Evolutionary conservation across 2,797 vertebrate species (phyloP).

Genomic region (Anguilla megastoma): DNA sequence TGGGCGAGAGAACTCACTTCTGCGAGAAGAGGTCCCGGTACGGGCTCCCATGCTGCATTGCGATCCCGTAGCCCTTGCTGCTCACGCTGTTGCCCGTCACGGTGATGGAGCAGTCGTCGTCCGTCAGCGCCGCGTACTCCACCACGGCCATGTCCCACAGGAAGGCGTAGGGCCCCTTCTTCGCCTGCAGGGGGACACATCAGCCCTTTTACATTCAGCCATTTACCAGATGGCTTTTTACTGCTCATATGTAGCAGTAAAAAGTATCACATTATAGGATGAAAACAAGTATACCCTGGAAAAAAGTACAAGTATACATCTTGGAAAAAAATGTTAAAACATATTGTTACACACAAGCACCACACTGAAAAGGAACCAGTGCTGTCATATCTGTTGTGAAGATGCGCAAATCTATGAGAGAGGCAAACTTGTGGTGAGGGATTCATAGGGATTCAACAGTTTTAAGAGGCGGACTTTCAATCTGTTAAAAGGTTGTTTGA

Average conservation of each 20-base stretch:
- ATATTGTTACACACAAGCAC: not conserved
- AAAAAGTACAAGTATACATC: no score
- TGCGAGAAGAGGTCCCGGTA: slow-evolving; percentile 87
- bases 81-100: slow-evolving; percentile 82
- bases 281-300: not conserved
- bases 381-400: not conserved
- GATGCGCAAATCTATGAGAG: not conserved
- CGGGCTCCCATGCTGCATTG: slow-evolving; percentile 84
- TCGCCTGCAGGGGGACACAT: slow-evolving; percentile 66
- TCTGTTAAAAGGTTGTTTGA: no score
- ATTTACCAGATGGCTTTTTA: not conserved
- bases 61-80: slow-evolving; percentile 86
- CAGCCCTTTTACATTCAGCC: not conserved
- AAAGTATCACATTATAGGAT: not conserved
- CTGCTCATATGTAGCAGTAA: not conserved
- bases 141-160: slow-evolving; percentile 86
- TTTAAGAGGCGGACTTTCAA: no score
- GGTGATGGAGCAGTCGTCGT: slow-evolving; percentile 82
- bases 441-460: no score
- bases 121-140: slow-evolving; percentile 82
- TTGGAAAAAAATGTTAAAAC: not conserved
- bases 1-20: slow-evolving; percentile 67
- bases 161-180: slow-evolving; percentile 83
- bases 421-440: not conserved
- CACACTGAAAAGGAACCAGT: not conserved